Conservation (phyloP, 1,140 invertebrate genomes). For the Palaemon carinicauda region DNA sequence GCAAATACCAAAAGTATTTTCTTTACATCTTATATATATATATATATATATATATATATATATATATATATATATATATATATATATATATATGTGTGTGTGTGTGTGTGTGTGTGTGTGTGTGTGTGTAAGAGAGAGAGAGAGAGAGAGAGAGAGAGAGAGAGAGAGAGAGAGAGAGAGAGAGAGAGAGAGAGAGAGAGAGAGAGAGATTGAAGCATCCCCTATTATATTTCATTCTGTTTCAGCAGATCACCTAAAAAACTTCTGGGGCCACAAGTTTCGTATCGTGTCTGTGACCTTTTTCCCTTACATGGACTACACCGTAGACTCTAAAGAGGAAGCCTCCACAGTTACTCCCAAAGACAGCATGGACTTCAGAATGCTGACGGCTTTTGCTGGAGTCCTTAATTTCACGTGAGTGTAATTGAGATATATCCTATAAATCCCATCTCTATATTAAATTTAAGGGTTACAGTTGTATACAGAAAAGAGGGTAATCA, state of each 20-base stretch:
- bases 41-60: not conserved
- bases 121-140: no score
- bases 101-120: no score
- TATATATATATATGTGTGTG: not conserved
- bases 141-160: no score
- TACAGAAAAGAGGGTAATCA: no score
- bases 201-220: no score
- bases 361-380: not conserved
- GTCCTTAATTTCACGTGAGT: not conserved
- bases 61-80: slow-evolving; percentile 7
- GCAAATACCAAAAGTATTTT: no score
- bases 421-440: no score
- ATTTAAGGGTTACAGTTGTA: no score
- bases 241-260: not conserved
- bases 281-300: not conserved
- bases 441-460: no score
- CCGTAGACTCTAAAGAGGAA: not conserved
- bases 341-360: not conserved
- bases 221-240: no score
- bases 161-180: no score
- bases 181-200: no score
- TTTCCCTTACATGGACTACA: not conserved
- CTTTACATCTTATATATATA: not conserved
- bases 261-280: not conserved
- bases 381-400: not conserved